Percentiles rank a stretch among this genome's conserved stretches.
These are phyloP conservation scores for Andrena dorsata DNA, from an alignment of 2,888 invertebrate species.

Conservation along the genomic window DNA sequence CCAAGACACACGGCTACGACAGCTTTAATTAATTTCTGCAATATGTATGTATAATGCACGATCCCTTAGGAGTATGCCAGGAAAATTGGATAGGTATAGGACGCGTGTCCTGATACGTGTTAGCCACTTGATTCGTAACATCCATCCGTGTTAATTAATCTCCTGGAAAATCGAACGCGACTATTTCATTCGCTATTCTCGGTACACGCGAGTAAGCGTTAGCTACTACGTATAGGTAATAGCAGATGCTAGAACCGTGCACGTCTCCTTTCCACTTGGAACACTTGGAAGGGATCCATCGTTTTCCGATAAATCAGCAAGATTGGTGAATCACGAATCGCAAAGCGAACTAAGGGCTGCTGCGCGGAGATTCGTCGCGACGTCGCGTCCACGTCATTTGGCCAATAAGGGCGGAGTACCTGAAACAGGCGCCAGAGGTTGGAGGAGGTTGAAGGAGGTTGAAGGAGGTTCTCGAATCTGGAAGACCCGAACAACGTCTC, in stretches of 20 bases:
- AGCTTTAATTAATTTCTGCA: conserved; percentile 63
- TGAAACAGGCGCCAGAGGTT: neutral
- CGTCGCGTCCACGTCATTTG: conserved; percentile 46
- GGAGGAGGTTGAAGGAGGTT: neutral
- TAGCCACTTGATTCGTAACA: conserved; percentile 25
- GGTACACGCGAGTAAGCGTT: neutral
- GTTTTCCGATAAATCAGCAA: conserved; percentile 22
- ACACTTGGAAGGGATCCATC: neutral
- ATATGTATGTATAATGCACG: conserved; percentile 44
- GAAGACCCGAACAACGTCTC: conserved; percentile 63
- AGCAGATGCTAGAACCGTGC: neutral
- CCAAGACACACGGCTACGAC: conserved; percentile 28
- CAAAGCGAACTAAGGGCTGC: conserved; percentile 21
- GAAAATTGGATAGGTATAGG: conserved; percentile 45
- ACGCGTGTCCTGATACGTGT: conserved; percentile 26
- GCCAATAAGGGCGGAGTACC: conserved; percentile 16
- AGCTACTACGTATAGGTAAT: neutral
- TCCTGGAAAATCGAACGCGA: neutral
- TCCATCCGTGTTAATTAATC: conserved; percentile 42
- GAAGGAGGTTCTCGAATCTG: conserved; percentile 34
- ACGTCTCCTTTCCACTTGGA: neutral
- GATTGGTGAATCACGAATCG: conserved; percentile 2
- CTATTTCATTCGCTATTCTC: conserved; percentile 6
- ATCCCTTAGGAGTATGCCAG: conserved; percentile 39
- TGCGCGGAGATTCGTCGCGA: conserved; percentile 61